phyloP scores from a whole-genome alignment of 2,888 invertebrate genomes.

The Drosophila mayaguana region DNA sequence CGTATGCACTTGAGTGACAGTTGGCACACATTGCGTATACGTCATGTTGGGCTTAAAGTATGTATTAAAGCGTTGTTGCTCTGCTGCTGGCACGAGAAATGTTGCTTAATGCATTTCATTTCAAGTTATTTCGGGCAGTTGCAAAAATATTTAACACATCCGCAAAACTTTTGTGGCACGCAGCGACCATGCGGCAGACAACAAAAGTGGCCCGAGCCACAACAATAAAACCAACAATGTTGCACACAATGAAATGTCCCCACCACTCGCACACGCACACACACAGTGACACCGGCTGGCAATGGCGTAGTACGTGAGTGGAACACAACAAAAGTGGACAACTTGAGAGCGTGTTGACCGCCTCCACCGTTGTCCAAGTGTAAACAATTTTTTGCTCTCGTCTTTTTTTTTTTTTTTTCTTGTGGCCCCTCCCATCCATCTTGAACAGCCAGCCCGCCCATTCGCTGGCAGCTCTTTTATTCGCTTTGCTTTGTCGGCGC shows the following conservation, averaged over 20 bases:
- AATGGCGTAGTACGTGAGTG: conserved; percentile 19
- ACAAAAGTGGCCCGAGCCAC: conserved; percentile 41
- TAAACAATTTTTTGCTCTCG: conserved; percentile 46
- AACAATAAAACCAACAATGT: conserved; percentile 72
- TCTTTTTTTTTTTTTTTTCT: conserved; percentile 1
- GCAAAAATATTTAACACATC: conserved; percentile 56
- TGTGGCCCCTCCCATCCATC: conserved; percentile 1
- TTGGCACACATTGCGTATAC: conserved; percentile 59
- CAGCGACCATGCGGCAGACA: conserved; percentile 42
- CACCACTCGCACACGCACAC: conserved; percentile 18
- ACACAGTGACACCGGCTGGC: conserved; percentile 6
- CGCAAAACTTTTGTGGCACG: conserved; percentile 58
- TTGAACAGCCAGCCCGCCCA: conserved; percentile 5
- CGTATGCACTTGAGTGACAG: conserved; percentile 13
- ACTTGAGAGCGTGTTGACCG: conserved; percentile 66
- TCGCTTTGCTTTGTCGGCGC: conserved; percentile 49
- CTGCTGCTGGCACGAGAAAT: conserved; percentile 14
- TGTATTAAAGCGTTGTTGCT: conserved; percentile 13
- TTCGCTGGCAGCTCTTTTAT: conserved; percentile 36
- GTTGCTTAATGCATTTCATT: conserved; percentile 60
- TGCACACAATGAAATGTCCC: conserved; percentile 65
- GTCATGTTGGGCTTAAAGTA: conserved; percentile 30
- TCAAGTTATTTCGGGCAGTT: conserved; percentile 53
- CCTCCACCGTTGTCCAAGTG: conserved; percentile 51
- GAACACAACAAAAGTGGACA: conserved; percentile 50